phyloP scores from a whole-genome alignment of 2,888 invertebrate genomes.

The Callinectes sapidus region DNA sequence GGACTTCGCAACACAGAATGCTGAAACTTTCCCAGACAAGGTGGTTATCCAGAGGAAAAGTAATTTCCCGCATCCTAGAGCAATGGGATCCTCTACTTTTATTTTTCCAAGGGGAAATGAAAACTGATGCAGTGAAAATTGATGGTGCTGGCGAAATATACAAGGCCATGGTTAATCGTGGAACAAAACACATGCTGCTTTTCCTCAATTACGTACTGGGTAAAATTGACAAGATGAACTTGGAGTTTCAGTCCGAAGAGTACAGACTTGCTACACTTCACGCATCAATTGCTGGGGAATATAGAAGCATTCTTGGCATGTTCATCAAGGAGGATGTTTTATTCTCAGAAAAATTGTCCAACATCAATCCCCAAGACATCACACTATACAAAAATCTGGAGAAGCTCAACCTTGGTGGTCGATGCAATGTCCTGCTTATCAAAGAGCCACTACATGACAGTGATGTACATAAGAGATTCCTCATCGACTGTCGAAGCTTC shows the following conservation, averaged over 20 bases:
- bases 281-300: slow-evolving; percentile 33
- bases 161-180: slow-evolving; percentile 42
- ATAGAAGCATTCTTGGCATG: slow-evolving; percentile 43
- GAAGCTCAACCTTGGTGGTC: too few relatives aligned
- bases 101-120: slow-evolving; percentile 48
- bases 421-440: too few relatives aligned
- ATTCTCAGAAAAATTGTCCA: slow-evolving; percentile 1
- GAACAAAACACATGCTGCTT: slow-evolving; percentile 54
- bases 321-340: slow-evolving; percentile 58
- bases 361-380: slow-evolving; percentile 27
- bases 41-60: slow-evolving; percentile 52
- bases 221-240: slow-evolving; percentile 48
- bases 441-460: too few relatives aligned
- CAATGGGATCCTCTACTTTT: slow-evolving; percentile 48
- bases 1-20: neutral
- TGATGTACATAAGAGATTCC: too few relatives aligned
- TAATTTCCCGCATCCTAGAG: slow-evolving; percentile 50
- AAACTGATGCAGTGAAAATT: slow-evolving; percentile 40
- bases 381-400: slow-evolving; percentile 34
- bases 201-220: slow-evolving; percentile 46
- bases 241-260: slow-evolving; percentile 48
- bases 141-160: slow-evolving; percentile 53
- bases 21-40: slow-evolving; percentile 51
- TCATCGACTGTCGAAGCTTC: too few relatives aligned
- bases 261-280: slow-evolving; percentile 41